phyloP scores from a whole-genome alignment of 2,113 vertebrate genomes.

The Xiphophorus hellerii region DNA sequence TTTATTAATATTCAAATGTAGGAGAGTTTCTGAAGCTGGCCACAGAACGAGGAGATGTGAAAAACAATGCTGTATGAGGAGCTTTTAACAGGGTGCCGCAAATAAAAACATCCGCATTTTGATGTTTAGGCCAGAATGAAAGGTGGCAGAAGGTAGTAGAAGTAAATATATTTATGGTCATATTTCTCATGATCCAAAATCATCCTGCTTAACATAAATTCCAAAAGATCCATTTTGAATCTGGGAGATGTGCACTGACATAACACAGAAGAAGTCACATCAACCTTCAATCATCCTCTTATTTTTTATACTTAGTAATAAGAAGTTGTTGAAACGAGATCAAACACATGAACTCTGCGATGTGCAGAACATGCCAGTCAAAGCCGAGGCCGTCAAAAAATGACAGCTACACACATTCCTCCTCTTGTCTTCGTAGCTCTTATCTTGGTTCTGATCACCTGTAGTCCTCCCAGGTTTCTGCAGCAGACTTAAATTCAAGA shows the following conservation, averaged over 20 bases:
- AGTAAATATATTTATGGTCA: conserved; percentile 17
- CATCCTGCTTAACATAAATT: conserved; percentile 53
- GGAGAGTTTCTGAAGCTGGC: conserved; percentile 54
- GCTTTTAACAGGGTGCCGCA: background rate
- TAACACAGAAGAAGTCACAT: conserved; percentile 53
- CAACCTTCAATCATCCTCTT: conserved; percentile 34
- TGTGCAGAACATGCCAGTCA: background rate
- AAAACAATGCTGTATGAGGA: background rate
- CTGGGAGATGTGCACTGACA: conserved; percentile 40
- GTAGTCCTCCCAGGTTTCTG: background rate
- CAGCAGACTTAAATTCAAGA: conserved; percentile 36
- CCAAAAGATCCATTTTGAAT: conserved; percentile 31
- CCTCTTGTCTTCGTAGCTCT: background rate
- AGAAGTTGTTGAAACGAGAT: conserved; percentile 36
- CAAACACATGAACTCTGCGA: conserved; percentile 20
- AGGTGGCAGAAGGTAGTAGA: conserved; percentile 7
- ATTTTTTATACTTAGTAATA: conserved; percentile 7
- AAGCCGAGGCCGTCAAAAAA: background rate
- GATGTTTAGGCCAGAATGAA: conserved; percentile 33
- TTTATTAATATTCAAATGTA: conserved; percentile 76
- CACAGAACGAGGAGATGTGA: conserved; percentile 9
- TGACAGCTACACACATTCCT: conserved; percentile 1
- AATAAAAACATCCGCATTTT: conserved; percentile 14
- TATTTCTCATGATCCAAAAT: conserved; percentile 35
- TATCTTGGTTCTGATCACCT: background rate